Evolutionary conservation across 2,113 vertebrate species (phyloP).

Genomic region (Thermophis baileyi): DNA sequence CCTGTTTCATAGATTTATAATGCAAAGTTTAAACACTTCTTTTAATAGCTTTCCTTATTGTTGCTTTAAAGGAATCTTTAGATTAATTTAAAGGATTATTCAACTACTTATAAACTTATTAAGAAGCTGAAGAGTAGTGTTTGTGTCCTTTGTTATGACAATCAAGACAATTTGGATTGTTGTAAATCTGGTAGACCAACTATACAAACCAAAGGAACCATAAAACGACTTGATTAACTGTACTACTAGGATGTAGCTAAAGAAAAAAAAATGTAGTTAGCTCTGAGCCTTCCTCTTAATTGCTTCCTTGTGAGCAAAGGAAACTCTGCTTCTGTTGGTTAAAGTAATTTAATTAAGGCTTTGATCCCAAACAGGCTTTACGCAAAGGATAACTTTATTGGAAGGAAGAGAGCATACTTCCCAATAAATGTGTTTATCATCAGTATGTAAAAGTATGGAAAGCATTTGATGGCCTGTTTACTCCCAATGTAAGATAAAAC

Average conservation of each 20-base stretch:
- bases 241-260: neutral
- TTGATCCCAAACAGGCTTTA: neutral
- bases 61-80: neutral
- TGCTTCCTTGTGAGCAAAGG: neutral
- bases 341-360: conserved; percentile 14
- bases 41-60: neutral
- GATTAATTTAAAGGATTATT: neutral
- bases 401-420: neutral
- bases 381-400: neutral
- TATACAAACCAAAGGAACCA: neutral
- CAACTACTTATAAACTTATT: neutral
- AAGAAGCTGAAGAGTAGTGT: neutral
- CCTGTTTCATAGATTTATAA: neutral
- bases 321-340: neutral
- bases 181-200: neutral
- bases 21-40: neutral
- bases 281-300: conserved; percentile 22
- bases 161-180: neutral
- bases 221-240: neutral
- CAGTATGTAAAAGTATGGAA: conserved; percentile 1
- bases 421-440: neutral
- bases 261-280: neutral
- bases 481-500: neutral
- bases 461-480: neutral
- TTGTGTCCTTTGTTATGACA: neutral